A percentile compares a stretch with the other conserved stretches of the same genome.
phyloP scores from a whole-genome alignment of 2,797 vertebrate genomes.

The Falco rusticolus region DNA sequence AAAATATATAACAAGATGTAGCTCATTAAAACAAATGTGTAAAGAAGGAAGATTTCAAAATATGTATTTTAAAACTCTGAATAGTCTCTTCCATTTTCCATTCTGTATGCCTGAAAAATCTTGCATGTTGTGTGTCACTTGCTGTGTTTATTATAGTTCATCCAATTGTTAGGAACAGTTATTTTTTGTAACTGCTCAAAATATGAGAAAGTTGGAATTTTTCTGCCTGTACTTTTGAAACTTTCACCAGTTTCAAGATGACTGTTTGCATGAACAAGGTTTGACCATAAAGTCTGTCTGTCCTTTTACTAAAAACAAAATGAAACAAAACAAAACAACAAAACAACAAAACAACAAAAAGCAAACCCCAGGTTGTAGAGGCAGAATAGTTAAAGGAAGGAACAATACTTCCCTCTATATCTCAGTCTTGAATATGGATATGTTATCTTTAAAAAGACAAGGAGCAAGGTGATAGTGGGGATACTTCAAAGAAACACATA shows the following conservation, averaged over 20 bases:
- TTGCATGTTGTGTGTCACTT: background rate
- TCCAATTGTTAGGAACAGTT: background rate
- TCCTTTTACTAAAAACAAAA: background rate
- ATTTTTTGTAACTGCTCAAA: background rate
- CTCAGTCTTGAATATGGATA: background rate
- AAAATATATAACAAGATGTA: background rate
- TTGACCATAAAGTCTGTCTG: background rate
- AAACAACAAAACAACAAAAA: background rate
- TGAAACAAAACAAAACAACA: accelerated
- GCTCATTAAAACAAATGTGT: background rate
- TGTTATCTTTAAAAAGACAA: background rate
- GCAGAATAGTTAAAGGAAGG: background rate
- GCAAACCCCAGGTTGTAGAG: background rate
- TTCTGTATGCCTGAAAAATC: background rate
- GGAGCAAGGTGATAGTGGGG: background rate
- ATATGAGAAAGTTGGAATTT: background rate
- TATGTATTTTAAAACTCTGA: background rate
- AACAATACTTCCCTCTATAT: background rate
- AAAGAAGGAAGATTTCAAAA: background rate
- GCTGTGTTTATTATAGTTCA: background rate
- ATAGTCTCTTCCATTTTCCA: background rate
- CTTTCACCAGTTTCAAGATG: background rate
- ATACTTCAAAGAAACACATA: background rate
- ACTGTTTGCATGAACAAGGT: background rate
- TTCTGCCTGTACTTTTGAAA: background rate